Evolutionary conservation across 2,797 vertebrate species (phyloP), one percentile per base, ranked within the genome.

Genomic region (Danio kyathit): DNA sequence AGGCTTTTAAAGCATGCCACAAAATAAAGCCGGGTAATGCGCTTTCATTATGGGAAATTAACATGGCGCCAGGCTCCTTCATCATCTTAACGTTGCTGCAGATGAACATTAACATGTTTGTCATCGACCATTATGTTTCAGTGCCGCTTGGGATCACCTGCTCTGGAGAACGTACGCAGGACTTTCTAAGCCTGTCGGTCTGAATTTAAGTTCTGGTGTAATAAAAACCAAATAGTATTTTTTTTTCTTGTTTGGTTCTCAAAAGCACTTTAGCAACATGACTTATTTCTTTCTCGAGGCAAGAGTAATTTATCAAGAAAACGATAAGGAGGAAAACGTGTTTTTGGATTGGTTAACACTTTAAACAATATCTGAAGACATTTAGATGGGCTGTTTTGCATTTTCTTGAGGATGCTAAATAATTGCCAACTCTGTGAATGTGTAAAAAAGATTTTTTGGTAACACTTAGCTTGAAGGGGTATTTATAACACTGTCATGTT

Each of bases 61-160:
- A 70, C 10, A 21, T 61, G 43, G 51, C 40, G 72, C 82, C 49
- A 9, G 65, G 29, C 80, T 85, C 52, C 71, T 83, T 85, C 71
- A 88, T 86, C 80, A 82, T 84, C 61, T 77, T 73, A 88, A 84
- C 29, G 3, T 67, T 7, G 19, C 74, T 74, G 65, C 11, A 46
- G 40, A 78, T 54, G 61, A 56, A 80, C 71, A 83, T 79, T 78
- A 80, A 80, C 83, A 78, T 81, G 80, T 83, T 84, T 84, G 75
- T 77, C 80, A 67, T 66, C 21, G 6, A 70, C 66, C 81, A 83
- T 85, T 84, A 74, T 73, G 21, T 83, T 86, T 85, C 64, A 70
- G 66, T 57, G 65, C 75, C 41, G 6, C 54, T 19, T 38, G 56
- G 38, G 72, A 80, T 69, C 57, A 78, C 73, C 67, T 69, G 61